phyloP scores from a whole-genome alignment of 2,888 invertebrate genomes.

The Limnephilus auricula region DNA sequence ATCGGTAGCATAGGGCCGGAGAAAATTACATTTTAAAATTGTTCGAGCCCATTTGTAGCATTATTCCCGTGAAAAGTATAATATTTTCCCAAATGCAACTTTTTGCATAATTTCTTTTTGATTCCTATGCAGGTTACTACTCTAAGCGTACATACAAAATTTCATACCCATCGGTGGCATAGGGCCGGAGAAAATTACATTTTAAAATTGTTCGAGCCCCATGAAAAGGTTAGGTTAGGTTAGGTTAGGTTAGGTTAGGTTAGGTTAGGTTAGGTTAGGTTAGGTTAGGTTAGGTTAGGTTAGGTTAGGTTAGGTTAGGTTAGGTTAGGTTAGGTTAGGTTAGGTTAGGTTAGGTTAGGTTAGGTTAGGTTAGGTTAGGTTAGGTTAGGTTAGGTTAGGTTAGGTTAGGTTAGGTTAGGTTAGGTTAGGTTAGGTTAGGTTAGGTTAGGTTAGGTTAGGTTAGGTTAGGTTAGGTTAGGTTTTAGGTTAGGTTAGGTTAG shows the following conservation, averaged over 20 bases:
- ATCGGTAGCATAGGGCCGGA: no score
- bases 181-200: no score
- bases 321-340: constrained; percentile 64
- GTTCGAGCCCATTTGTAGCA: no score
- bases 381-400: constrained; percentile 64
- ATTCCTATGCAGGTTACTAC: no score
- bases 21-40: no score
- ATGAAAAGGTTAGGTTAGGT: constrained; percentile 65
- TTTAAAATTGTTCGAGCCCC: no score
- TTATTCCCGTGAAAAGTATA: no score
- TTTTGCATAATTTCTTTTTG: no score
- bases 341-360: constrained; percentile 48
- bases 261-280: constrained; percentile 66
- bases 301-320: constrained; percentile 65
- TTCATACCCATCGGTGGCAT: no score
- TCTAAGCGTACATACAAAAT: no score
- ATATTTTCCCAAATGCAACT: no score
- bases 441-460: constrained; percentile 62
- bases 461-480: constrained; percentile 62
- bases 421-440: constrained; percentile 65
- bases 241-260: constrained; percentile 62
- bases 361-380: constrained; percentile 60
- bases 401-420: constrained; percentile 65
- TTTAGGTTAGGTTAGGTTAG: constrained; percentile 63
- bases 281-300: constrained; percentile 65